A percentile compares a stretch with the other conserved stretches of the same genome.
These are phyloP conservation scores for Galendromus occidentalis DNA, from an alignment of 1,140 invertebrate species.

Conservation along the genomic window DNA sequence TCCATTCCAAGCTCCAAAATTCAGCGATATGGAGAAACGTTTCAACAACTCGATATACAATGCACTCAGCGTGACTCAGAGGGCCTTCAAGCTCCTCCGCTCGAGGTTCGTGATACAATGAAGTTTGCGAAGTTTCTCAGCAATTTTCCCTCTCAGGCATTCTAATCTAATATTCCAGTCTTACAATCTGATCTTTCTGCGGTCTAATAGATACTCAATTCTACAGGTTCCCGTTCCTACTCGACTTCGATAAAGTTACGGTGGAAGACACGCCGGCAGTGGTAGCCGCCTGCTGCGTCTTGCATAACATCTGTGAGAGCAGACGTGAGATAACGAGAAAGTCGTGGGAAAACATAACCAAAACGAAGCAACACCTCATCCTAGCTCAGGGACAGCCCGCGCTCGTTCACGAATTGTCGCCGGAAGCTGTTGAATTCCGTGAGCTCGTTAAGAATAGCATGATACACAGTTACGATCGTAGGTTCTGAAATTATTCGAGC, in stretches of 20 bases:
- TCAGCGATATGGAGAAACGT: constrained; percentile 6
- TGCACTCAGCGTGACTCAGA: neutral
- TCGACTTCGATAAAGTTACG: neutral
- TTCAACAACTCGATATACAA: constrained; percentile 8
- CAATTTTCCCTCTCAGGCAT: neutral
- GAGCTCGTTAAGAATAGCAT: neutral
- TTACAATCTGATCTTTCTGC: neutral
- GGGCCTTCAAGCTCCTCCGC: constrained; percentile 5
- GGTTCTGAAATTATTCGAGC: neutral
- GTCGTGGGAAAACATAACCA: neutral
- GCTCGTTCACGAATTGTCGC: neutral
- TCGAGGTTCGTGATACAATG: neutral
- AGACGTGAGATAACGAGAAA: neutral
- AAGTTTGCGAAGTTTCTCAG: neutral
- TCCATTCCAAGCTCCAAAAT: neutral
- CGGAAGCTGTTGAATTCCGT: neutral
- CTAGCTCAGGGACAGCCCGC: neutral
- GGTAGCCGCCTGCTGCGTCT: neutral
- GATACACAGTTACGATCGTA: constrained; percentile 7
- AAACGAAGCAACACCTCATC: neutral
- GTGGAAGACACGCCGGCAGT: neutral
- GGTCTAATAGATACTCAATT: neutral
- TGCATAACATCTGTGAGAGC: neutral
- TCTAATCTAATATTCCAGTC: neutral
- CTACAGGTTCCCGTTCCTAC: neutral